Evolutionary conservation across 2,797 vertebrate species (phyloP), one percentile per base, ranked within the genome.

Genomic region (Anguilla anguilla): DNA sequence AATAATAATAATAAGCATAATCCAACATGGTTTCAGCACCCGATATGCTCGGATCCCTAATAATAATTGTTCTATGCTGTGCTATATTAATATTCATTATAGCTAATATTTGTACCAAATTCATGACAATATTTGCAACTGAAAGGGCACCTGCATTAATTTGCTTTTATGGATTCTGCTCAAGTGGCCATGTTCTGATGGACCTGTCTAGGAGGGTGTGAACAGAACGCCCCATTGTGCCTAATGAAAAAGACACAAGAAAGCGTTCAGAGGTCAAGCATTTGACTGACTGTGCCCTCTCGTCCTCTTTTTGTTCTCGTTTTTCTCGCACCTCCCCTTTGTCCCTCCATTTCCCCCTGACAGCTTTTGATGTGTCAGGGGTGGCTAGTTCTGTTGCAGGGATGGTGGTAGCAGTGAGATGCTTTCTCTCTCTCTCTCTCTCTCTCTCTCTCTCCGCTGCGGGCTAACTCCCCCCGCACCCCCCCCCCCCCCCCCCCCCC

Each of bases 211-310:
- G 69, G 28, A 72, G 82, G 64, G 72, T 69, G 83, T 88, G 85
- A 88, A 55, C 46, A 83, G 82, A 51, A 31, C 1, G 28, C 92
- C 93, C 90, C 89, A 90, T 86, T 53, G 90, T 91, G 83, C 87
- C 91, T 93, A 93, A 95, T 95, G 93, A 93, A 94, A 94, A 93
- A 93, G 93, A 94, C 92, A 94, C 93, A 93, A 94, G 94, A 92
- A 91, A 90, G 88, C 92, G 17, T 83, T 2, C 88, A 93, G 94
- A 94, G 95, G 94, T 94, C 90, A 89, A 69, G 74, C 74, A 15
- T 35, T 43, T 77, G 74, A 77, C 31, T 77, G 31, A 77, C 74
- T 77, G 31, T 39, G 74, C 69, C 69, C 69, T 35, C 28, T 72
- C 69, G 69, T 72, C 69, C 69, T 72, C 28, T 72, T 72, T 72